Evolutionary conservation across 1,140 invertebrate species (phyloP).

Genomic region (Ceratitis capitata): DNA sequence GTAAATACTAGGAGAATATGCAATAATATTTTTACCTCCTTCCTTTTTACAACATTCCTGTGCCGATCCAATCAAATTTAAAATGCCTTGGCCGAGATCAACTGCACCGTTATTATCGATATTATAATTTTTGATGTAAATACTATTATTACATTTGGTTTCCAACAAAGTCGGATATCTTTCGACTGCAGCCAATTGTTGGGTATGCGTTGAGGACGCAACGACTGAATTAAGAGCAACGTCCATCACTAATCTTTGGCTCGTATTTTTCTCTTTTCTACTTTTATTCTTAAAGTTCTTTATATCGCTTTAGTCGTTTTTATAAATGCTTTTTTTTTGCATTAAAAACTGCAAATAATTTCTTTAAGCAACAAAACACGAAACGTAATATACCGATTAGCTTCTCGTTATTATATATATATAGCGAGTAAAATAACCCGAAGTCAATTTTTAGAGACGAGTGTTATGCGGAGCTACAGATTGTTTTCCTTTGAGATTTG

Average conservation of each 20-base stretch:
- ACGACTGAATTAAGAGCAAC: conserved; percentile 43
- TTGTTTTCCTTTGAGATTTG: not conserved
- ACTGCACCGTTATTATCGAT: not conserved
- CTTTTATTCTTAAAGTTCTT: not conserved
- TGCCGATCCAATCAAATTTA: not conserved
- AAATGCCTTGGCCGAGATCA: not conserved
- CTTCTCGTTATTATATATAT: conserved; percentile 5
- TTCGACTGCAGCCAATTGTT: not conserved
- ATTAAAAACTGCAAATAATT: not conserved
- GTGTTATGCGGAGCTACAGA: not conserved
- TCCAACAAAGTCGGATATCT: not conserved
- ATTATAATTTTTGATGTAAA: not conserved
- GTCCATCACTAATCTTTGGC: conserved; percentile 36
- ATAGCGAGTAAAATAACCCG: not conserved
- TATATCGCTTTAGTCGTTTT: not conserved
- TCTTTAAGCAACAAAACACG: not conserved
- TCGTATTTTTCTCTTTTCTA: not conserved
- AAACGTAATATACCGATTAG: not conserved
- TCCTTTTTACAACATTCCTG: not conserved
- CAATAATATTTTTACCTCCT: not conserved
- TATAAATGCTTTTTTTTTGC: not conserved
- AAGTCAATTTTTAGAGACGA: not conserved
- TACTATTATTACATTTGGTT: not conserved
- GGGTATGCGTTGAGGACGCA: conserved; percentile 10
- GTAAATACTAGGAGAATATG: too few species aligned